Conservation (phyloP, 2,113 vertebrate species). For the Pavo muticus region DNA sequence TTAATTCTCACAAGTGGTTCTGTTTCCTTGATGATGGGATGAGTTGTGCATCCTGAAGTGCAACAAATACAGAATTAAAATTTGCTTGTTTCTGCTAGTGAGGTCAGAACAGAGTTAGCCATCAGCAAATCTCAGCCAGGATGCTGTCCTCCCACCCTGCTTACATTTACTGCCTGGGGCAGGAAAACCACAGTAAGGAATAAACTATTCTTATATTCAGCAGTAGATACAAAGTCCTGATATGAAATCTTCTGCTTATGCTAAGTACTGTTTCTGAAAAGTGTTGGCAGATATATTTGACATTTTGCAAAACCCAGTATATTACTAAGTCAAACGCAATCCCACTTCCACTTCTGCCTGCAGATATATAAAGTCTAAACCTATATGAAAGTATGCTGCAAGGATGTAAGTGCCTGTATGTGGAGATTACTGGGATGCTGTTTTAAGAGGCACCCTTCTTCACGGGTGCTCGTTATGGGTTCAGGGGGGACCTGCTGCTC, state of each 20-base stretch:
- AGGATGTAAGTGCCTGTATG: rapidly evolving
- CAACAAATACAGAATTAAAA: neutral
- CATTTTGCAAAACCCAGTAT: neutral
- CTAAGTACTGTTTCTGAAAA: neutral
- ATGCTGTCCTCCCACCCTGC: neutral
- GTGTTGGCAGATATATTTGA: neutral
- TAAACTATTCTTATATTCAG: neutral
- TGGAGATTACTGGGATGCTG: neutral
- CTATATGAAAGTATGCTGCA: neutral
- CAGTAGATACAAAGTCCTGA: neutral
- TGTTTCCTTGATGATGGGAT: neutral
- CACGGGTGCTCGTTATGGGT: rapidly evolving
- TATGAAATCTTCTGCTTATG: neutral
- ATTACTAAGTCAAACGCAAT: neutral
- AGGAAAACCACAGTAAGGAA: neutral
- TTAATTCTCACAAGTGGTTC: rapidly evolving
- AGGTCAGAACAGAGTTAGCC: neutral
- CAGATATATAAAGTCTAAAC: neutral
- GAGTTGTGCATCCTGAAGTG: neutral
- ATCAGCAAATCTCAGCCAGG: neutral
- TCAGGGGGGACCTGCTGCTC: neutral
- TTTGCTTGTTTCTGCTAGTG: neutral
- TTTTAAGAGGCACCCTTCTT: neutral
- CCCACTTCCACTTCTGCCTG: neutral
- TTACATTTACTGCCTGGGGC: neutral